phyloP scores from a whole-genome alignment of 2,797 vertebrate species.

The Cryptoblepharus egeriae region DNA sequence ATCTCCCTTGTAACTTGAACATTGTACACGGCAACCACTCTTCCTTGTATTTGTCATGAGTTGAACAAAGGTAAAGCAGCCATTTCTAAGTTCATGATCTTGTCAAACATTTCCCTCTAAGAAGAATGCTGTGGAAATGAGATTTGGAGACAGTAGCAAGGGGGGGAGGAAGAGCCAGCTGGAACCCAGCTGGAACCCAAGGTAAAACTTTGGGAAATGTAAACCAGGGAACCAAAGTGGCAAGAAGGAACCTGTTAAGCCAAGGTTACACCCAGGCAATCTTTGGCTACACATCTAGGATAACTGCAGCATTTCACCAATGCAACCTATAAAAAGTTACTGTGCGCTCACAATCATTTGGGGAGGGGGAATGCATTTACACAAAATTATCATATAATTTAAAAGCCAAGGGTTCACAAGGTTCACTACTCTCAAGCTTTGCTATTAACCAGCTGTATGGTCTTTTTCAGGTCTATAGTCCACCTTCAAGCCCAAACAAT shows the following conservation, averaged over 20 bases:
- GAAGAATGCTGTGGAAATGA: background rate
- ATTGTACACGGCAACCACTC: background rate
- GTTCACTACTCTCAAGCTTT: background rate
- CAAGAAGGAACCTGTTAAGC: background rate
- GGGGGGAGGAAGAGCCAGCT: background rate
- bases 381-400: background rate
- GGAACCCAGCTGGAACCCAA: background rate
- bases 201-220: background rate
- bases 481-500: background rate
- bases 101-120: background rate
- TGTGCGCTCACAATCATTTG: background rate
- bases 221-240: background rate
- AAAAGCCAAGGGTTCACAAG: background rate
- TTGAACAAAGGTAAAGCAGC: background rate
- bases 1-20: too few species aligned
- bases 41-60: background rate
- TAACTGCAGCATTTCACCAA: background rate
- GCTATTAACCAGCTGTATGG: background rate
- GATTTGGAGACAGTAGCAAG: too few species aligned
- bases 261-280: background rate
- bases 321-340: background rate
- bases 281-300: background rate
- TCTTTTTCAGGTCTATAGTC: background rate
- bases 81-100: slow-evolving; percentile 23
- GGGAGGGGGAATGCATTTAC: background rate